Conservation (phyloP, 1,140 invertebrate species). For the Palaemon carinicauda region DNA sequence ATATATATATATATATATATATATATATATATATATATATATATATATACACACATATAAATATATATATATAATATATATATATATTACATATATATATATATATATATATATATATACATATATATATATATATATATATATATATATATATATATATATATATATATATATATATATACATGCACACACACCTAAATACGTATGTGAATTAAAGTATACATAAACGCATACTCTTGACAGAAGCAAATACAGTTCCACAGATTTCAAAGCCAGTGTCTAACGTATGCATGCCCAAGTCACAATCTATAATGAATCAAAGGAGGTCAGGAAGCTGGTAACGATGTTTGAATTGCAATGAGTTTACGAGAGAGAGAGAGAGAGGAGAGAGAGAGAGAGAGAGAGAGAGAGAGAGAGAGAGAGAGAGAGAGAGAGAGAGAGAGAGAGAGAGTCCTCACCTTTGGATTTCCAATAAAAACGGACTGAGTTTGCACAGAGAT, state of each 20-base stretch:
- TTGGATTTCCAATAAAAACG: too few species aligned
- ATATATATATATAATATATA: neutral
- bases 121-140: neutral
- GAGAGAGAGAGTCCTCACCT: neutral
- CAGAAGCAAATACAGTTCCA: neutral
- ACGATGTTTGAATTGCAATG: too few species aligned
- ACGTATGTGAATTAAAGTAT: neutral
- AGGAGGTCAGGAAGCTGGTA: too few species aligned
- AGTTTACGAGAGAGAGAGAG: neutral
- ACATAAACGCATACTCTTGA: neutral
- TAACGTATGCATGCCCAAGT: too few species aligned
- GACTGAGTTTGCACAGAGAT: too few species aligned
- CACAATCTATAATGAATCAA: too few species aligned
- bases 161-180: neutral
- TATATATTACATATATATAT: neutral
- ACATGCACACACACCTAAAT: neutral
- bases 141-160: conserved; percentile 2
- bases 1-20: neutral
- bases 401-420: conserved; percentile 23
- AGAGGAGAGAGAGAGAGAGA: conserved; percentile 1
- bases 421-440: neutral
- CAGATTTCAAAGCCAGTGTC: neutral
- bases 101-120: neutral
- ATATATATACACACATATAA: neutral
- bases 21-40: neutral